phyloP scores from a whole-genome alignment of 2,113 vertebrate species.

The Ivindomyrus marchei region DNA sequence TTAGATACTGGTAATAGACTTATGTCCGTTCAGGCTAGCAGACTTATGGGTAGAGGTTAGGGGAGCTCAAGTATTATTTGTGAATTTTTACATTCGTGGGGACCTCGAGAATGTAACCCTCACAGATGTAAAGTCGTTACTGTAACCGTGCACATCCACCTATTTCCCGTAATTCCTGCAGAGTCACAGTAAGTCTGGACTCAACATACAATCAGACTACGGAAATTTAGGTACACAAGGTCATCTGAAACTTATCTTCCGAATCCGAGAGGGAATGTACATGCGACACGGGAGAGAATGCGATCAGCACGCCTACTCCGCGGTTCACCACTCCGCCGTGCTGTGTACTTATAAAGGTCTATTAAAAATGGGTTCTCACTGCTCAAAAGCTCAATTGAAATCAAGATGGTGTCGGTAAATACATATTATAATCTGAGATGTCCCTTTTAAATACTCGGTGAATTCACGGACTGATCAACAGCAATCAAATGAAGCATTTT shows the following conservation, averaged over 20 bases:
- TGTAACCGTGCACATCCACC: background rate
- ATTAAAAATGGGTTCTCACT: background rate
- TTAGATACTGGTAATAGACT: background rate
- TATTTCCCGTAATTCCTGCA: background rate
- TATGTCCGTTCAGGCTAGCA: no score
- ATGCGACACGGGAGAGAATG: background rate
- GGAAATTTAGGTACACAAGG: background rate
- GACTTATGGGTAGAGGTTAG: background rate
- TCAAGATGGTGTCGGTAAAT: background rate
- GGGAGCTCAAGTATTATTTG: background rate
- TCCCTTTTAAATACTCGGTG: background rate
- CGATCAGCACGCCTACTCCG: background rate
- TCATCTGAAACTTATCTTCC: background rate
- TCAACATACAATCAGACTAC: background rate
- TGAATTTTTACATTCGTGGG: background rate
- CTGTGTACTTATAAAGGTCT: background rate
- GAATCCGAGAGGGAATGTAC: background rate
- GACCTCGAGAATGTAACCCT: background rate
- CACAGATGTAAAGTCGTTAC: background rate
- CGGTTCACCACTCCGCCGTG: background rate
- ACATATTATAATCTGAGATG: background rate
- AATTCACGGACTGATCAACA: conserved; percentile 1
- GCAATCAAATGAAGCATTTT: conserved; percentile 14
- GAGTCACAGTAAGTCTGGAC: background rate
- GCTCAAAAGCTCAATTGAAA: background rate